These are phyloP conservation scores for Cryptotermes secundus DNA, from an alignment of 1,140 invertebrate species.

Conservation along the genomic window DNA sequence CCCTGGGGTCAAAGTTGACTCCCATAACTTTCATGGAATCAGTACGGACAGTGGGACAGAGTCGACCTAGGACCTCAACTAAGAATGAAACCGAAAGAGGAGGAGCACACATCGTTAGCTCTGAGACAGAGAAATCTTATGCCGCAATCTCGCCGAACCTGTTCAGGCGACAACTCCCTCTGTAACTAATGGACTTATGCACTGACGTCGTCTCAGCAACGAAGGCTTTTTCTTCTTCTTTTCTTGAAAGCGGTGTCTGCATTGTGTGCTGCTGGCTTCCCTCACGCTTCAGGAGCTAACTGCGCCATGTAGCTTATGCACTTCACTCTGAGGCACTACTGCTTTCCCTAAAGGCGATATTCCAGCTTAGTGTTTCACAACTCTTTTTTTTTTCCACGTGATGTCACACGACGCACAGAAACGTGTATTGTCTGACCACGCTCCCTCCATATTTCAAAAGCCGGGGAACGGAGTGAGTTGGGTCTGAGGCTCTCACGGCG, in stretches of 20 bases:
- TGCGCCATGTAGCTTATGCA: neutral
- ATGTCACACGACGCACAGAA: too few relatives aligned
- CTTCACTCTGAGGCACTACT: neutral
- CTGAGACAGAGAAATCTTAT: neutral
- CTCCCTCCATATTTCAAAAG: too few relatives aligned
- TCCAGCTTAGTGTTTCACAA: neutral
- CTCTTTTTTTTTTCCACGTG: too few relatives aligned
- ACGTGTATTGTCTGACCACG: too few relatives aligned
- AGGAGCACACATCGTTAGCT: neutral
- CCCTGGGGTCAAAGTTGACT: too few relatives aligned
- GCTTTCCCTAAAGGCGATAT: neutral
- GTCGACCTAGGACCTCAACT: neutral
- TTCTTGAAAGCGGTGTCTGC: neutral
- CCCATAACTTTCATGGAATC: too few relatives aligned
- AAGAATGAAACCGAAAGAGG: neutral
- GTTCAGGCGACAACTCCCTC: neutral
- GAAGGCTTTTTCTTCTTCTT: neutral
- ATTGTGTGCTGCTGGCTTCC: neutral
- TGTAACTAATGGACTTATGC: neutral
- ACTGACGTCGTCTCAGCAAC: neutral
- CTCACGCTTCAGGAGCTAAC: neutral
- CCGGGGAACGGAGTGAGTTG: too few relatives aligned
- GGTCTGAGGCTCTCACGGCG: too few relatives aligned
- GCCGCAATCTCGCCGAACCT: neutral
- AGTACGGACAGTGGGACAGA: neutral